These are phyloP conservation scores for Branchellion lobata DNA, from an alignment of 2,888 invertebrate genomes.

Conservation along the genomic window DNA sequence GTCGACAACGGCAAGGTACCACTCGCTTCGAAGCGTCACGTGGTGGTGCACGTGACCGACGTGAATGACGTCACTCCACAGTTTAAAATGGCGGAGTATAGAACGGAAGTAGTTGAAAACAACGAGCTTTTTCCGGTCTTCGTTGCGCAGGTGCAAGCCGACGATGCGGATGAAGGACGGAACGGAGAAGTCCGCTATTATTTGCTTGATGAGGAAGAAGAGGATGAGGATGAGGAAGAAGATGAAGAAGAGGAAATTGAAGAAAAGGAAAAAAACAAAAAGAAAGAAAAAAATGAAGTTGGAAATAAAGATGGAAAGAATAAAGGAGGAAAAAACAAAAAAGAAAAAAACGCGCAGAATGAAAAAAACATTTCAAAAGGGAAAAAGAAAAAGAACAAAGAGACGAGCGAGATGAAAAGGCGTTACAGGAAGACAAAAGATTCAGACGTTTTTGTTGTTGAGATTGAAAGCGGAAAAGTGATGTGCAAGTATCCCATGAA, in stretches of 20 bases:
- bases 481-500: background rate
- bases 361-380: constrained; percentile 1
- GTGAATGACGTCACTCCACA: constrained; percentile 49
- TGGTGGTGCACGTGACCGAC: constrained; percentile 47
- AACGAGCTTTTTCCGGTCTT: constrained; percentile 37
- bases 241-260: background rate
- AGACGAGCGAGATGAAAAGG: background rate
- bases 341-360: background rate
- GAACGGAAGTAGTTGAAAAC: constrained; percentile 47
- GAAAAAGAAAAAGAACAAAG: background rate
- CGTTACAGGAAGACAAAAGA: background rate
- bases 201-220: background rate
- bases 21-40: constrained; percentile 37
- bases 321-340: background rate
- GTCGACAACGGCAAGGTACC: constrained; percentile 45
- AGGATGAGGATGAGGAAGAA: background rate
- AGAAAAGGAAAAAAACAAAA: background rate
- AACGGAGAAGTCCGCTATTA: constrained; percentile 45
- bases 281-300: background rate
- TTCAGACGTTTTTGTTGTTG: background rate
- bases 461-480: background rate
- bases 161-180: constrained; percentile 46
- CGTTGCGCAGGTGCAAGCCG: constrained; percentile 46
- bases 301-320: background rate
- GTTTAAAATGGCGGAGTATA: constrained; percentile 45